Base-by-base conservation (phyloP, 2,113 vertebrate species). In the Grallaria varia region DNA sequence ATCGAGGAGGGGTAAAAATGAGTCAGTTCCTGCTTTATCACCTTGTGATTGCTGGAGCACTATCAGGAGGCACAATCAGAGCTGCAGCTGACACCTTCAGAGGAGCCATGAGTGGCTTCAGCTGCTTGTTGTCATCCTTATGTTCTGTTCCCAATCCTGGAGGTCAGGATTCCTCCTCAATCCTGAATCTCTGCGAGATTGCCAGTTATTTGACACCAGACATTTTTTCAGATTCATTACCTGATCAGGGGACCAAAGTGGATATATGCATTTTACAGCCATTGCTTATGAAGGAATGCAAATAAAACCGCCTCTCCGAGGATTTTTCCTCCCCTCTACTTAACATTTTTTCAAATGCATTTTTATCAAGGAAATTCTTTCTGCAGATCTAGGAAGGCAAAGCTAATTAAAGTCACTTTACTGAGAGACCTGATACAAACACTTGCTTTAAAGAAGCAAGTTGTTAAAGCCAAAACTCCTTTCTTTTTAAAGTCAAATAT, bases 321-420 rank as follows among this genome's bases (percentile, higher is more conserved):
- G 53, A 5, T 4, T 81, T 42, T 58, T 27, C 15, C 23, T 1
- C 8, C 23, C 8, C 25, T 73, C 45, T 58, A 23, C 12, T 67
- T 82, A 75, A 33, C 31, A 73, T 64, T 93, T 84, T 47, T 75
- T 84, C 30, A 74, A 73, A 71, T 47, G 35, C 35, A 75, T 71
- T 96, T 94, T 93, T 71, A 58, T 87, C 45, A 92, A 37, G 69
- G 68, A 91, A 93, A 78, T 31, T 83, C 33, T 59, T 90, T 86
- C 50, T 88, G 47, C 45, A 77, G 33, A 75, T 84, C 42, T 73
- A 72, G 66, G 69, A 84, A 73, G 58, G 63, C 73, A 87, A 91
- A 76, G 31, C 75, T 63, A 88, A 85, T 88, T 91, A 82, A 72
- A 90, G 72, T 60, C 53, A 71, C 42, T 90, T 96, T 86, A 77